Evolutionary conservation across 2,888 invertebrate species (phyloP).

Genomic region (Stratiomys singularior): DNA sequence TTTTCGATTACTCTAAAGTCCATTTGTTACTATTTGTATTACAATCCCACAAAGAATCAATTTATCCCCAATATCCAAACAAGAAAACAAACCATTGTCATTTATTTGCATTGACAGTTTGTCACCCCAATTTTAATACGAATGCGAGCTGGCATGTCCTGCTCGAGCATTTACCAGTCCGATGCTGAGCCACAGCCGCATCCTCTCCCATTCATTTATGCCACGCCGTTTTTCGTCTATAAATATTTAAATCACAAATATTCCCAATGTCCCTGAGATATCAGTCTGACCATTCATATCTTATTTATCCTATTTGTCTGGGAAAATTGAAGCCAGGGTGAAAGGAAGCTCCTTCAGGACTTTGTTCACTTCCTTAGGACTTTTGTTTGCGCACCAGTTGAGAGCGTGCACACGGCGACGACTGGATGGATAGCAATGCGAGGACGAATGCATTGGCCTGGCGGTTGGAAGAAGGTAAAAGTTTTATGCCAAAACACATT

Average conservation of each 20-base stretch:
- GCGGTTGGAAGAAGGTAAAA: conserved; percentile 17
- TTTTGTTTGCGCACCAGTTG: not conserved
- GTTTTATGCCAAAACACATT: conserved; percentile 49
- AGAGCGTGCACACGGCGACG: too few species aligned
- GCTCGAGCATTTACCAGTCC: not conserved
- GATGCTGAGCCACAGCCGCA: not conserved
- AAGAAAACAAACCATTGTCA: conserved; percentile 33
- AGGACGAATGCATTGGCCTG: not conserved
- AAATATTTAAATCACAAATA: conserved; percentile 52
- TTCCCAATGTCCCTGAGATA: conserved; percentile 52
- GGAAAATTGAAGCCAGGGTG: conserved; percentile 18
- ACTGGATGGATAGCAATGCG: not conserved
- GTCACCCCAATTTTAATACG: conserved; percentile 43
- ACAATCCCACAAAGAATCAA: conserved; percentile 36
- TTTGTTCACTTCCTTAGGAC: conserved; percentile 7
- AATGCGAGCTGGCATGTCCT: not conserved
- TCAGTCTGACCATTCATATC: conserved; percentile 56
- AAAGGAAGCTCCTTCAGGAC: conserved; percentile 16
- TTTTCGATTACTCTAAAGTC: conserved; percentile 18
- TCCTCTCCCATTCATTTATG: not conserved
- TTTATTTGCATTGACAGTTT: conserved; percentile 46
- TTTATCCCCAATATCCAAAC: conserved; percentile 34
- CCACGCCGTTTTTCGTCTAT: conserved; percentile 7
- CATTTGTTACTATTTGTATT: conserved; percentile 22
- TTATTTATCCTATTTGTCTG: conserved; percentile 48